These are phyloP conservation scores for Pionites leucogaster DNA, from an alignment of 2,113 vertebrate species.

Conservation along the genomic window DNA sequence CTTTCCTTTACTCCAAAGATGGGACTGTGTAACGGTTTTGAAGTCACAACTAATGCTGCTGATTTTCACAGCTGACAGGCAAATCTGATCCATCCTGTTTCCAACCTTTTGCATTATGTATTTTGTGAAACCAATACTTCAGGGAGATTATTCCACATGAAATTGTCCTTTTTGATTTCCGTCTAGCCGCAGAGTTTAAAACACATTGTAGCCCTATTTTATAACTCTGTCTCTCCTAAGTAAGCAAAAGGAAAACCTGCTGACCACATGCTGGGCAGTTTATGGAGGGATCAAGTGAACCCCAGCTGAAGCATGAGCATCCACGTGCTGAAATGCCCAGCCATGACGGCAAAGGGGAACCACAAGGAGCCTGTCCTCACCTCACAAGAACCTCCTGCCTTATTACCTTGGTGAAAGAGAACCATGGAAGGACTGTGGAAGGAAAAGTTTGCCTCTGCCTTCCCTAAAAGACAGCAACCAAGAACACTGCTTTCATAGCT, in stretches of 20 bases:
- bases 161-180: neutral
- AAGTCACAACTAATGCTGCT: neutral
- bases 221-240: neutral
- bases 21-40: neutral
- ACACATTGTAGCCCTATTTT: rapidly evolving
- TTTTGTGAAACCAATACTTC: neutral
- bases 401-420: neutral
- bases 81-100: neutral
- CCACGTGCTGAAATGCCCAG: rapidly evolving
- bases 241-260: neutral
- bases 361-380: neutral
- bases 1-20: neutral
- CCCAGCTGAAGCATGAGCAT: neutral
- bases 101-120: neutral
- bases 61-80: neutral
- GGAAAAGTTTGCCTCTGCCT: neutral
- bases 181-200: neutral
- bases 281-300: no score
- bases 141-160: rapidly evolving
- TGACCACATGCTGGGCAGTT: neutral
- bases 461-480: rapidly evolving
- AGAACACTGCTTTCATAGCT: neutral
- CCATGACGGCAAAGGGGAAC: rapidly evolving
- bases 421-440: neutral
- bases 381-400: neutral